Evolutionary conservation across 2,113 vertebrate species (phyloP), one percentile per base, ranked within the genome.

Genomic region (Dryoscopus gambensis): DNA sequence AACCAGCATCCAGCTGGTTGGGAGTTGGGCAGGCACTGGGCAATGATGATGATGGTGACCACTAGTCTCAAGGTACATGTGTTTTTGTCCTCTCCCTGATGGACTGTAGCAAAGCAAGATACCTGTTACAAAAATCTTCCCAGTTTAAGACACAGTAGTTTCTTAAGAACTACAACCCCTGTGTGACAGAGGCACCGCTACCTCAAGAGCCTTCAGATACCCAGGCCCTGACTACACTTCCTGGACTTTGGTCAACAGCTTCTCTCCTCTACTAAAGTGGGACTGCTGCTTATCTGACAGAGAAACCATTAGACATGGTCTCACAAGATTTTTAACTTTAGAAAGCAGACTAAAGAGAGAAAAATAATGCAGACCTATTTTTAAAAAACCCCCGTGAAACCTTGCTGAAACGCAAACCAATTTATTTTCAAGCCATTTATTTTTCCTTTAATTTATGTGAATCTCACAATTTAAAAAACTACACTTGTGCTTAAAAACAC

Each of bases 51-150:
- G 25, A 82, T 3, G 7, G 27, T 21, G 40, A 90, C 12, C 19
- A n/a, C 22, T 15, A 33, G 11, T 28, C 21, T 31, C 53, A 56
- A 52, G 30, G 14, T 13, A 35, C 8, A 16, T 0, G 11, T 0
- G 2, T 39, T 60, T 75, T 35, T 40, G 20, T 30, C 16, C 35
- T 59, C 59, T 42, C 24, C 24, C 25, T 15, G 18, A 15, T 4
- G 46, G 57, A 46, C 0, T 11, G 25, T 2, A 88, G 80, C 44
- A 78, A 47, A 55, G 27, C n/a, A 65, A 76, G 53, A 52, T 4
- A 59, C 15, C 21, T 20, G 19, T 10, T 50, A 70, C 8, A 83
- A 31, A 94, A 83, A 59, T 12, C 35, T 53, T 74, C 35, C 35
- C 27, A 35, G 10, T 11, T 39, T 75, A 39, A 68, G 31, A 57